A percentile compares a stretch with the other conserved stretches of the same genome.
Evolutionary conservation across 2,888 invertebrate genomes (phyloP).

Genomic region (Acrobasis repandana): DNA sequence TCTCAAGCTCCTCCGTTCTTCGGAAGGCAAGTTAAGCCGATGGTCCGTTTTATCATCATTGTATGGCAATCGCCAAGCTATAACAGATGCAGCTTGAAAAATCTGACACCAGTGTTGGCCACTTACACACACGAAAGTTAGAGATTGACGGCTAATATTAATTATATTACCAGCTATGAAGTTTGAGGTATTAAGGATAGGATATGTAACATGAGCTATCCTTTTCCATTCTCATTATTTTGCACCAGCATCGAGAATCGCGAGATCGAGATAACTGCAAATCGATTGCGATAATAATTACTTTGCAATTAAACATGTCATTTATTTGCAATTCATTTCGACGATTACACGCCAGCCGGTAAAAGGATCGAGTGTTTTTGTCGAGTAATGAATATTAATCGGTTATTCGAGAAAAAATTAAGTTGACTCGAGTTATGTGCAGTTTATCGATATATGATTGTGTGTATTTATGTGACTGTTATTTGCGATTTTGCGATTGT

Average conservation of each 20-base stretch:
- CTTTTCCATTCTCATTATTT: background rate
- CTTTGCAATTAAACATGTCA: conserved; percentile 22
- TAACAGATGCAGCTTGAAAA: too few relatives aligned
- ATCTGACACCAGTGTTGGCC: too few relatives aligned
- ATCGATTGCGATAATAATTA: conserved; percentile 22
- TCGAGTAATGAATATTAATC: conserved; percentile 30
- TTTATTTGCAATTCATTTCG: conserved; percentile 25
- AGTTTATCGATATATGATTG: background rate
- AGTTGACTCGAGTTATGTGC: conserved; percentile 11
- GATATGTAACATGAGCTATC: background rate
- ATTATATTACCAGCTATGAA: too few relatives aligned
- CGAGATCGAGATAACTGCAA: conserved; percentile 15
- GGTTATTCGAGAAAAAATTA: conserved; percentile 18
- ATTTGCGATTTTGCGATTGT: background rate
- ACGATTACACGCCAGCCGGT: conserved; percentile 14
- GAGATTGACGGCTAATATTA: too few relatives aligned
- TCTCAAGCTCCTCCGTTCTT: too few relatives aligned
- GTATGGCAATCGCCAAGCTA: too few relatives aligned
- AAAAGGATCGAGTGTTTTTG: conserved; percentile 25
- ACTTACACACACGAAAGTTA: too few relatives aligned
- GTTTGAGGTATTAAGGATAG: background rate
- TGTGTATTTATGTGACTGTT: conserved; percentile 13
- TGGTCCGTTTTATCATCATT: too few relatives aligned
- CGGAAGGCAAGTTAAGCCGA: too few relatives aligned
- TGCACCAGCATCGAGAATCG: background rate